Evolutionary conservation across 2,113 vertebrate species (phyloP).

Genomic region (Microtus montanus): DNA sequence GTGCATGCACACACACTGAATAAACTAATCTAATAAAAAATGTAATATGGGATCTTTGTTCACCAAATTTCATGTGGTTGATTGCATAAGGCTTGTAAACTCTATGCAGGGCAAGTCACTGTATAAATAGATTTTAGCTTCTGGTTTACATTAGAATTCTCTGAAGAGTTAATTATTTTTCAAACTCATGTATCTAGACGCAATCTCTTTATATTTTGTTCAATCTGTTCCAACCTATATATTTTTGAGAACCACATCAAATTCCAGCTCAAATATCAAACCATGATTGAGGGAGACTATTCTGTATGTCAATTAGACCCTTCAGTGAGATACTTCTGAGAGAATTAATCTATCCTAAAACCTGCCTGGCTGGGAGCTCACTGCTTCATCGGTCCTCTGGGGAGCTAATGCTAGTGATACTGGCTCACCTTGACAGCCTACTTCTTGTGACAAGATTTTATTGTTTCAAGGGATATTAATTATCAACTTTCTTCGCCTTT

Average conservation of each 20-base stretch:
- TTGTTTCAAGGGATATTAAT: slow-evolving; percentile 32
- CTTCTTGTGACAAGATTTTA: slow-evolving; percentile 2
- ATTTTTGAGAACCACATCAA: not conserved
- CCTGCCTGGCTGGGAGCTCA: not conserved
- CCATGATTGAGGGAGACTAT: not conserved
- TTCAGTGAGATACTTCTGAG: not conserved
- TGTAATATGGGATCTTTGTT: not conserved
- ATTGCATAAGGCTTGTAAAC: not conserved
- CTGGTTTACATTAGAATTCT: not conserved
- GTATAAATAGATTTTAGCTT: not conserved
- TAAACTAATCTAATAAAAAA: not conserved
- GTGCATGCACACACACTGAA: not conserved
- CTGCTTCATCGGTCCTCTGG: not conserved
- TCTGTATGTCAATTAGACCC: not conserved
- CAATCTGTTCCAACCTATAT: not conserved
- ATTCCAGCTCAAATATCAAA: not conserved
- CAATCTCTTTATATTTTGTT: not conserved
- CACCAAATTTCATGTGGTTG: not conserved
- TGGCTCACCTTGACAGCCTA: not conserved
- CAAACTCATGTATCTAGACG: not conserved
- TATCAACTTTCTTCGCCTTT: not conserved
- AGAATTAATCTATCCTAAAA: not conserved
- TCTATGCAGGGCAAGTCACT: not conserved
- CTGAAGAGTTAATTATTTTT: not conserved
- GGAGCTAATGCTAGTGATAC: not conserved